Evolutionary conservation across 2,797 vertebrate genomes (phyloP).

Genomic region (Sphenopsis melanotis): DNA sequence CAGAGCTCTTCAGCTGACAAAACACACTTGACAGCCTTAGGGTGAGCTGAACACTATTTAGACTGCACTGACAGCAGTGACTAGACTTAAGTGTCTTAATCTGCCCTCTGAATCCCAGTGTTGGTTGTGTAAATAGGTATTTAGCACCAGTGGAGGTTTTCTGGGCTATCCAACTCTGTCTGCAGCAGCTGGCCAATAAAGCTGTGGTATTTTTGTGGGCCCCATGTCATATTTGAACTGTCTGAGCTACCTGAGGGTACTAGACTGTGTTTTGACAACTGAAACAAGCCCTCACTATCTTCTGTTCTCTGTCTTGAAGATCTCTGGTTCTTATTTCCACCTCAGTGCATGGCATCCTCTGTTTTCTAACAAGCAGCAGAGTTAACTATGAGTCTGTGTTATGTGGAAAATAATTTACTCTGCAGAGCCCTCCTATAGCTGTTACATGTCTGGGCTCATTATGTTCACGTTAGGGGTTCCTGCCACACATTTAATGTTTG

Average conservation of each 20-base stretch:
- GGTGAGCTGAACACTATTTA: neutral
- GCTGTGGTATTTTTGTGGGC: neutral
- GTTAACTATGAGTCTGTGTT: neutral
- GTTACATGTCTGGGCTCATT: neutral
- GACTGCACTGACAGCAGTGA: neutral
- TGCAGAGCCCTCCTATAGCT: neutral
- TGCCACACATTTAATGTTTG: neutral
- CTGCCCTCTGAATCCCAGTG: neutral
- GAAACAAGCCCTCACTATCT: neutral
- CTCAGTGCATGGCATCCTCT: neutral
- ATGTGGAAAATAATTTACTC: neutral
- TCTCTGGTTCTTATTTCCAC: neutral
- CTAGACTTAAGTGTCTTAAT: neutral
- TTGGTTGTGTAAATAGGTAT: neutral
- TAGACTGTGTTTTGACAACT: neutral
- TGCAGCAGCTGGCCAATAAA: neutral
- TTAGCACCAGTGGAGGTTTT: neutral
- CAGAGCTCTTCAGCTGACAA: slow-evolving; percentile 11
- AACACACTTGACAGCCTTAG: neutral
- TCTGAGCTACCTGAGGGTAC: neutral
- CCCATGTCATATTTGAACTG: neutral
- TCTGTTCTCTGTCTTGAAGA: neutral
- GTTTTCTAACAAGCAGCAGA: neutral
- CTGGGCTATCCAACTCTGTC: neutral
- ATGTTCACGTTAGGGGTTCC: neutral